Evolutionary conservation across 2,113 vertebrate genomes (phyloP).

Genomic region (Pan paniscus): DNA sequence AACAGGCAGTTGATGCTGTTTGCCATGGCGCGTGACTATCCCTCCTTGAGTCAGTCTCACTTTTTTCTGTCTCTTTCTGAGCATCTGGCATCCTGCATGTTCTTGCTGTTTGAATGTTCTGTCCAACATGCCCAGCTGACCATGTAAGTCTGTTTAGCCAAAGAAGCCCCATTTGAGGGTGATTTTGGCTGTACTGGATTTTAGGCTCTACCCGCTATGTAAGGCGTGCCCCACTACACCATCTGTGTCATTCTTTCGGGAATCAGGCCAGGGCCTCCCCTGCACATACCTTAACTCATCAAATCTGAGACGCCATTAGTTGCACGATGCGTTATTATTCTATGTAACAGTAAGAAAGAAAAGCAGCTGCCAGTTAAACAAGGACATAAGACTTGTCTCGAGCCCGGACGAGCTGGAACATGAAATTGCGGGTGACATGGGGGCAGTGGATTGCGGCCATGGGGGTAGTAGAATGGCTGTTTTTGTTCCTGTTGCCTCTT

Average conservation of each 20-base stretch:
- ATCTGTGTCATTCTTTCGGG: not conserved
- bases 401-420: fast-evolving
- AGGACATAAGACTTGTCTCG: fast-evolving
- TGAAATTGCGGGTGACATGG: not conserved
- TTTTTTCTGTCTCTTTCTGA: not conserved
- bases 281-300: not conserved
- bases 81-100: fast-evolving
- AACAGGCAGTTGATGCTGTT: fast-evolving
- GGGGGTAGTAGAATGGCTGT: not conserved
- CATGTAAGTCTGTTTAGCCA: not conserved
- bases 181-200: not conserved
- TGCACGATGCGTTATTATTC: fast-evolving
- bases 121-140: fast-evolving
- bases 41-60: fast-evolving
- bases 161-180: not conserved
- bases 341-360: not conserved
- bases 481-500: fast-evolving
- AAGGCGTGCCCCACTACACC: fast-evolving
- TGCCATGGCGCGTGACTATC: fast-evolving
- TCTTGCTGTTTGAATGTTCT: not conserved
- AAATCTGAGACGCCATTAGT: fast-evolving
- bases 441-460: not conserved
- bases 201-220: fast-evolving
- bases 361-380: fast-evolving
- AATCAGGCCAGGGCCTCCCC: not conserved